A percentile compares a stretch with the other conserved stretches of the same genome.
phyloP scores from a whole-genome alignment of 2,113 vertebrate genomes.

The Fukomys damarensis region DNA sequence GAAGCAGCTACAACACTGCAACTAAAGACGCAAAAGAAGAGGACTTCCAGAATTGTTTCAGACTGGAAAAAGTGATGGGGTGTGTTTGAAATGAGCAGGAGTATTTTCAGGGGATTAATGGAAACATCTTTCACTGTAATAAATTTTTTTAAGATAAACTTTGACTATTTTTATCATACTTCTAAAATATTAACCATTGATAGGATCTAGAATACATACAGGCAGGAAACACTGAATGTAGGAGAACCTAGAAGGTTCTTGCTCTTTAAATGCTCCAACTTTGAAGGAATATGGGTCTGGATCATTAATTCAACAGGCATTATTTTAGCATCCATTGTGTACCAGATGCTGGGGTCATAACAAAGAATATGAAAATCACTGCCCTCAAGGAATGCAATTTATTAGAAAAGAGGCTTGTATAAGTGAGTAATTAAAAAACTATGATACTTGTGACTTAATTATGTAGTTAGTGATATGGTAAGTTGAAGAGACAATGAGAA shows the following conservation, averaged over 20 bases:
- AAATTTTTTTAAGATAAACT: neutral
- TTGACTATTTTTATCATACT: neutral
- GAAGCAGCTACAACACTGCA: neutral
- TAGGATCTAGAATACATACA: neutral
- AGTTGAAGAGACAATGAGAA: neutral
- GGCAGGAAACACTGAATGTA: neutral
- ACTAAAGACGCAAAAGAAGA: neutral
- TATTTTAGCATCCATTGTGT: neutral
- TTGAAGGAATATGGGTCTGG: neutral
- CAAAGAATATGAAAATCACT: slow-evolving; percentile 1
- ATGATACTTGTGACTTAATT: neutral
- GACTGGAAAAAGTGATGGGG: neutral
- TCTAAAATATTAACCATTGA: slow-evolving; percentile 28
- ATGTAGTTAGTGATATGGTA: neutral
- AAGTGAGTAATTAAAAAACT: neutral
- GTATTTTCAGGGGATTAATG: neutral
- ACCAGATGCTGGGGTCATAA: neutral
- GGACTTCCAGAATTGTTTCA: neutral
- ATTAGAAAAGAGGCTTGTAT: neutral
- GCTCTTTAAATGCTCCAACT: neutral
- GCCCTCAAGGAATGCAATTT: neutral
- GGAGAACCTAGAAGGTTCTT: neutral
- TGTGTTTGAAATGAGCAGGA: neutral
- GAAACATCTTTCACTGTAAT: neutral
- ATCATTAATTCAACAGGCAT: neutral